These are phyloP conservation scores for Sycophila texana DNA, from an alignment of 2,888 invertebrate genomes.

Conservation along the genomic window DNA sequence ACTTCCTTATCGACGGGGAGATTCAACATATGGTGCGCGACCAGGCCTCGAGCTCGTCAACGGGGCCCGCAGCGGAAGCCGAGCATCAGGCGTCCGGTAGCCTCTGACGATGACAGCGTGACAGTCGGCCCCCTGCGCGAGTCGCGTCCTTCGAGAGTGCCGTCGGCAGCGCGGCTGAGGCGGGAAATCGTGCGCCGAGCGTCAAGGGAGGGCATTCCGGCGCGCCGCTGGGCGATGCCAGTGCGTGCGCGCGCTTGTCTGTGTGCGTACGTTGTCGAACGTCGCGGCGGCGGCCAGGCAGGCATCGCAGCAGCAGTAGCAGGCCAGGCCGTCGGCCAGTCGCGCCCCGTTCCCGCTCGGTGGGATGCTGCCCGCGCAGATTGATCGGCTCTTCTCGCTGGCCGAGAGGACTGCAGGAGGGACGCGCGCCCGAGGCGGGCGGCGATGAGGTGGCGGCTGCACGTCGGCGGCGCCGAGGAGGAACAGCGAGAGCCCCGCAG, in stretches of 20 bases:
- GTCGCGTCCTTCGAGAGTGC: no score
- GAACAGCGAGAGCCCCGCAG: background rate
- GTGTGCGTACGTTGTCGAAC: no score
- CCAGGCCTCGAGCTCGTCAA: conserved; percentile 1
- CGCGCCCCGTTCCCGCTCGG: conserved; percentile 7
- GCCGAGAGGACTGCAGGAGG: conserved; percentile 1
- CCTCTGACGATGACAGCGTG: background rate
- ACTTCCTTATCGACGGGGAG: background rate
- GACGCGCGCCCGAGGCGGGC: background rate
- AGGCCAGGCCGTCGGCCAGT: no score
- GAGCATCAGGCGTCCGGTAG: background rate
- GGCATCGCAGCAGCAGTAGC: no score
- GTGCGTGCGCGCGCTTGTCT: no score
- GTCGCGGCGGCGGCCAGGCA: no score
- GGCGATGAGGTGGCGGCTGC: background rate
- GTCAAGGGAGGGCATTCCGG: no score
- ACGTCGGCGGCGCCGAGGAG: background rate
- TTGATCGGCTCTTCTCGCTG: conserved; percentile 38
- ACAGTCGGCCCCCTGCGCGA: no score
- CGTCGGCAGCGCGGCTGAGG: no score
- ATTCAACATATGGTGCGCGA: conserved; percentile 42
- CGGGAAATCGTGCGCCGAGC: no score
- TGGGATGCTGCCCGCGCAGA: conserved; percentile 37
- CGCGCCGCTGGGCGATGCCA: no score
- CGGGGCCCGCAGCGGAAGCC: background rate